Evolutionary conservation across 2,113 vertebrate species (phyloP).

Genomic region (Lepidothrix coronata): DNA sequence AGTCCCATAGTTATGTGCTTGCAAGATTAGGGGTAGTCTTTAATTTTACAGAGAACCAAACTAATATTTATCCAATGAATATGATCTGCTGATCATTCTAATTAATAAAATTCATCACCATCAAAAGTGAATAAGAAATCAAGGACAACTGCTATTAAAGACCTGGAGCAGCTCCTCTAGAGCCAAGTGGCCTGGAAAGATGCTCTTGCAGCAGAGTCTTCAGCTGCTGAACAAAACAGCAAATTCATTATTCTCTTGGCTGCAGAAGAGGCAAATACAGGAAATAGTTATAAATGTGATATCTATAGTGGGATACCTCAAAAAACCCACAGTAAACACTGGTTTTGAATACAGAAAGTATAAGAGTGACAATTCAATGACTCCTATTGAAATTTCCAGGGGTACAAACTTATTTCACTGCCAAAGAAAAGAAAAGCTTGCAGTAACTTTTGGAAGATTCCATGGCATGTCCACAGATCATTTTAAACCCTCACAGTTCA

Average conservation of each 20-base stretch:
- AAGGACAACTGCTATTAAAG: background rate
- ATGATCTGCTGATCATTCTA: background rate
- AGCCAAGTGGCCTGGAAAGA: background rate
- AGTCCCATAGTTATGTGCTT: background rate
- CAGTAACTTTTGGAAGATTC: background rate
- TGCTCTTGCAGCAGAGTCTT: background rate
- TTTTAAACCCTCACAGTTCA: background rate
- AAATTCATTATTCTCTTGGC: background rate
- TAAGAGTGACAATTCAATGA: background rate
- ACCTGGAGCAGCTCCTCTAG: background rate
- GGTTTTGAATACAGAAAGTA: background rate
- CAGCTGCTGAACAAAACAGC: background rate
- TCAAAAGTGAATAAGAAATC: background rate
- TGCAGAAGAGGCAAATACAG: background rate
- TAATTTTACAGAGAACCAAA: background rate
- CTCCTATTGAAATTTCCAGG: background rate
- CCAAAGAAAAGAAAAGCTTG: background rate
- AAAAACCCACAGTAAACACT: background rate
- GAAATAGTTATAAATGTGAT: background rate
- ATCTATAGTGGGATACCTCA: background rate
- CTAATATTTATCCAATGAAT: background rate
- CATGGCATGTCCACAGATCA: background rate
- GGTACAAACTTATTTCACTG: background rate
- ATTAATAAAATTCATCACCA: background rate
- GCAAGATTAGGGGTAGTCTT: background rate